Evolutionary conservation across 2,797 vertebrate species (phyloP), one percentile per base, ranked within the genome.

Genomic region (Mormyrops attenuatus): DNA sequence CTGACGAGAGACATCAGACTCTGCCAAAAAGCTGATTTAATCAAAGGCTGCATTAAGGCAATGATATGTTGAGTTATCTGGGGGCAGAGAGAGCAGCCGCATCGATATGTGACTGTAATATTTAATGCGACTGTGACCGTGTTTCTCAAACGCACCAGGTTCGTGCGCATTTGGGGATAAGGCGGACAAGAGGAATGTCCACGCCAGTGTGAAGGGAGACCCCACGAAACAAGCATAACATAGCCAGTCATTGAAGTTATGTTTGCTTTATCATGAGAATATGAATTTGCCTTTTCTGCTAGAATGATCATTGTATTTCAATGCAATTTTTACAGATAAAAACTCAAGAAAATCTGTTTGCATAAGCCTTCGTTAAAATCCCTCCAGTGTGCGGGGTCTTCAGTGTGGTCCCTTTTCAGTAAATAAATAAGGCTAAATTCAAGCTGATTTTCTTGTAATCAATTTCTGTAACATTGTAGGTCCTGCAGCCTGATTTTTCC

Each of bases 11-110:
- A 88, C 57, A 52, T 26, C 34, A 34, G 26, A 52, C 41, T 30
- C 22, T 66, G 66, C 47, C 60, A 73, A 80, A 66, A 73, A 50
- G 30, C 66, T 52, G 60, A 26, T 73, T 88, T 88, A 88, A 88
- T 88, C 88, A 88, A 80, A 88, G 88, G 88, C 88, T 73, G 47
- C 88, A 88, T 88, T 88, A 88, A 88, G 63, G 66, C 88, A 88
- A 73, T 88, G 63, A 88, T 88, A 80, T 77, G 88, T 88, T 88
- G 63, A 88, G 88, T 73, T 52, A 80, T 88, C 63, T 73, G 38
- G 30, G 41, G 88, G 55, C 57, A 88, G 87, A 38, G 30, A 34
- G 38, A 66, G 57, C 87, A 49, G 87, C 87, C 55, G 57, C 87
- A 88, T 88, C 55, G 30, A 38, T 63, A 88, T 66, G 57, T 88